Base-by-base conservation (phyloP, 2,113 vertebrate genomes). In the Melanostigma gelatinosum region DNA sequence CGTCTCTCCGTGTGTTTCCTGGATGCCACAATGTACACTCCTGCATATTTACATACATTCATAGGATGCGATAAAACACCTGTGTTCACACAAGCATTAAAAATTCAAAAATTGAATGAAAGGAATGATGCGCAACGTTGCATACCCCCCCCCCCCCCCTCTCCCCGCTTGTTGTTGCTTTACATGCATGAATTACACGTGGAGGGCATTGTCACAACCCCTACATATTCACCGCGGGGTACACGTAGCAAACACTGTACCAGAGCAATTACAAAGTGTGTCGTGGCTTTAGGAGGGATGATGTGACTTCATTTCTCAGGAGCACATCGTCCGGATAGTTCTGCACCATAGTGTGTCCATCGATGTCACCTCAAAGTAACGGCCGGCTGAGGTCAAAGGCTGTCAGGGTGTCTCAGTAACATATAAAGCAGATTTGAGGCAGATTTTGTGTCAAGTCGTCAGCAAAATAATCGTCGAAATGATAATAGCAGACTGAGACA, bases 1-100 rank as follows among this genome's bases (percentile, higher is more conserved):
- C 70, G 95, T 95, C 74, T 89, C 79, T 27, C 9, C 24, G 24
- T 77, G 93, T 65, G 48, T 94, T 93, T 94, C 90, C 95, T 89
- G 91, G 94, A 95, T 92, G 94, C 91, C 91, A 88, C 91, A 93
- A 96, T 95, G 92, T 95, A 96, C 96, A 96, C 63, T 92, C 88
- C 79, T 85, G 77, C 77, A 82, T 97, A 97, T 98, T 96, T 97
- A 97, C 97, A 97, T 97, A 98, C 97, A 98, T 97, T 98, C 97
- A 98, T 96, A 97, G 96, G 96, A 96, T 96, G 96, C 92, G 94
- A 96, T 94, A 87, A 96, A 95, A 96, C 94, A 95, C 95, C 93
- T 95, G 94, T 96, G 92, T 94, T 88, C 79, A 73, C 85, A 96
- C 92, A 95, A 95, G 95, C 95, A 94, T 95, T 92, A 75, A 91